Evolutionary conservation across 2,888 invertebrate genomes (phyloP), one percentile per base, ranked within the genome.

Genomic region (Dasypogon diadema): DNA sequence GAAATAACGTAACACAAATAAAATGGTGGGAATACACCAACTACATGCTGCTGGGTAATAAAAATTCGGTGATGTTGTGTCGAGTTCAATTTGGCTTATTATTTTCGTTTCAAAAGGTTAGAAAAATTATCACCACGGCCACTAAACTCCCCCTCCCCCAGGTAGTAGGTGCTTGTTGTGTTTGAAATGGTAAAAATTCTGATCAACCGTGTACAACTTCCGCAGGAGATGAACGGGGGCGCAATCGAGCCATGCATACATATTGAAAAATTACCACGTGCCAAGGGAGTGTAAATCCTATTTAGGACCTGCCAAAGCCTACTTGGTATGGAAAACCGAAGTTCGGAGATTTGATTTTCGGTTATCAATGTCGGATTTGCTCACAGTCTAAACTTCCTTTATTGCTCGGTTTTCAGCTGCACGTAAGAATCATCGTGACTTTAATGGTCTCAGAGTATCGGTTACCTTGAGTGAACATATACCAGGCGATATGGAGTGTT

Each of bases 341-440:
- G 2, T 37, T 34, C 16, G 18, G 37, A 60, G 37, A 60, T 60
- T 60, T 60, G 37, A 60, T 60, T 60, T 60, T 60, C 37, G 34
- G 60, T 60, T 30, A 60, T 60, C 60, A 60, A 60, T 14, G 26
- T 60, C 60, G 37, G 60, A 60, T 60, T 60, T 60, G 37, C 60
- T 60, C 10, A 2, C 3, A 37, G 60, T 18, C 18, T 18, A 60
- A n/a, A 34, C 60, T 42, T 42, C 42, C 42, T 42, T 42, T 42
- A 42, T 42, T 60, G 60, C 60, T 18, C 18, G 18, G 18, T 60
- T 34, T 34, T 60, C 2, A 42, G 60, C 18, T 34, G 60, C 60
- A 60, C 60, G 60, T 60, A 10, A 37, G 60, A 60, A 60, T 60
- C 60, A 60, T 60, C 18, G 34, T 34, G 34, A 16, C 16, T n/a